Percentiles rank a stretch among this genome's conserved stretches.
Conservation (phyloP, 2,113 vertebrate genomes). For the Pollachius pollachius region DNA sequence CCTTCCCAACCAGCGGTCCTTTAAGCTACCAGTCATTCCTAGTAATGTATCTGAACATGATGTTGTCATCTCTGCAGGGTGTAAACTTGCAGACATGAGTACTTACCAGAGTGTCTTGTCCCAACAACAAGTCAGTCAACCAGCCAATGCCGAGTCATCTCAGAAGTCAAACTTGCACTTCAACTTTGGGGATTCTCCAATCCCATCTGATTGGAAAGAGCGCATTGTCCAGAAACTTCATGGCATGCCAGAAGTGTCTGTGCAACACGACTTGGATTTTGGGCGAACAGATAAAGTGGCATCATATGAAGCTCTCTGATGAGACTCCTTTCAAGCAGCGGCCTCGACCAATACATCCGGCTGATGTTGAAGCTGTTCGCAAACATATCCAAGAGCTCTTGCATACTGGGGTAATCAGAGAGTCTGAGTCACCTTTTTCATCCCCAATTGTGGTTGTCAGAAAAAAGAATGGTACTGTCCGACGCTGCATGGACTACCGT, state of each 20-base stretch:
- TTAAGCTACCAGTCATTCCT: background rate
- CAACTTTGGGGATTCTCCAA: background rate
- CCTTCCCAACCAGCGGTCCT: too few relatives aligned
- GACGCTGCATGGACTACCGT: too few relatives aligned
- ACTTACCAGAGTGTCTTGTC: background rate
- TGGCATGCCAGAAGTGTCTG: slow-evolving; percentile 3
- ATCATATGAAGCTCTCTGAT: too few relatives aligned
- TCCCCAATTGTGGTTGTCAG: slow-evolving; percentile 22
- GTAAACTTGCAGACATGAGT: background rate
- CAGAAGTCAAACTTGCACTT: background rate
- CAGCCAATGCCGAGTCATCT: background rate
- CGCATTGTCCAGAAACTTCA: background rate
- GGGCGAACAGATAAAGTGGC: too few relatives aligned
- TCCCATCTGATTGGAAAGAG: background rate
- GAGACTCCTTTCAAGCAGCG: too few relatives aligned
- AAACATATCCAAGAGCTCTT: too few relatives aligned
- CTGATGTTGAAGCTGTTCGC: too few relatives aligned
- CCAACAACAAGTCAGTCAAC: background rate
- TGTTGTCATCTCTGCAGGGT: background rate
- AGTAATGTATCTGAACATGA: background rate
- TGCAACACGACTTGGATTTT: too few relatives aligned
- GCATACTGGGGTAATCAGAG: background rate
- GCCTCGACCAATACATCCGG: too few relatives aligned
- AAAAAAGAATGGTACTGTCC: slow-evolving; percentile 11
- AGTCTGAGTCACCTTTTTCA: slow-evolving; percentile 5